phyloP scores from a whole-genome alignment of 2,888 invertebrate genomes.

The Cetonia aurata region DNA sequence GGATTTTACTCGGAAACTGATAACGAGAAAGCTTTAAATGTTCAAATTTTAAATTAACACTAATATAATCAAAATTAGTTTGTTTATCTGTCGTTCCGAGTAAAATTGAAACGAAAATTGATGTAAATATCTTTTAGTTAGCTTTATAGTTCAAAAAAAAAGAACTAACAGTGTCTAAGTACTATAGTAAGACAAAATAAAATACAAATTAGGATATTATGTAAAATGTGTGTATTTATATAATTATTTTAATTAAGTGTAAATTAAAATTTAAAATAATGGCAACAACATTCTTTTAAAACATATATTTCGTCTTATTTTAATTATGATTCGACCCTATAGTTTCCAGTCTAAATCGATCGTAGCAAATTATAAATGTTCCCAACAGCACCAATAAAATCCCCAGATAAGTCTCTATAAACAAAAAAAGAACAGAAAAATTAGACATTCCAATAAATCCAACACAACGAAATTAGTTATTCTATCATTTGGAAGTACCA shows the following conservation, averaged over 20 bases:
- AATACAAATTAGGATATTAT: constrained; percentile 45
- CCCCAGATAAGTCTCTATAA: constrained; percentile 13
- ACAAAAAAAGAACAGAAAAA: not conserved
- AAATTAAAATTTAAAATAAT: constrained; percentile 40
- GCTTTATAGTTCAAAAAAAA: constrained; percentile 39
- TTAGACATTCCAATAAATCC: no score
- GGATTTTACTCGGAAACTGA: not conserved
- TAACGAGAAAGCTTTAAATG: not conserved
- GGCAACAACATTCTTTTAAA: constrained; percentile 19
- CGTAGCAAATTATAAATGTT: constrained; percentile 20
- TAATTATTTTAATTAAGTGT: constrained; percentile 45
- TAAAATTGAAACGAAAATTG: constrained; percentile 20
- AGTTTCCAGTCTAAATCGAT: not conserved
- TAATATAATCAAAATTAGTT: not conserved
- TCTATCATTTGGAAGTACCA: no score
- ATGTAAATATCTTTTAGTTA: constrained; percentile 43
- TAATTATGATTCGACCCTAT: not conserved
- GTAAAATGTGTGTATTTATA: constrained; percentile 45
- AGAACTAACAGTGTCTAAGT: constrained; percentile 20
- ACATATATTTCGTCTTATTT: not conserved
- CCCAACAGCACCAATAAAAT: constrained; percentile 10
- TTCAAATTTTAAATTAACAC: not conserved
- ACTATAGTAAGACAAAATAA: constrained; percentile 17
- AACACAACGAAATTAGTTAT: no score
- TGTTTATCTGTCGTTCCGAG: constrained; percentile 3